A percentile compares a stretch with the other conserved stretches of the same genome.
Conservation (phyloP, 2,113 vertebrate genomes). For the Tragulus kanchil region DNA sequence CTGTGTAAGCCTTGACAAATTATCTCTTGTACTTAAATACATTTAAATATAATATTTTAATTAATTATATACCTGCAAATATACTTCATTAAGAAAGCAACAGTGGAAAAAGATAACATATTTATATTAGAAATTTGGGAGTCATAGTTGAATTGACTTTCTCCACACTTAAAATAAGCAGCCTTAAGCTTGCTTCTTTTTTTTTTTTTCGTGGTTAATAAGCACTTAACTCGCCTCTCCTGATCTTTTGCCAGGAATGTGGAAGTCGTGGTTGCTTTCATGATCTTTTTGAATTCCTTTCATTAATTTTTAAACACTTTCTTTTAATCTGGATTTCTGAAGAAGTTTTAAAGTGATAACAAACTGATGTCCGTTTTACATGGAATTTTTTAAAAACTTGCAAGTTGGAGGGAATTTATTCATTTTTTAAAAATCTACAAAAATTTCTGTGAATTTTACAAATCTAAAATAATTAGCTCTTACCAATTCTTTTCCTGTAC, state of each 20-base stretch:
- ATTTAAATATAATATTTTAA: slow-evolving; percentile 13
- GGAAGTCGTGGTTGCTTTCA: background rate
- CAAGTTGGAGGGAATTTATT: slow-evolving; percentile 7
- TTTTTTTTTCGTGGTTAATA: background rate
- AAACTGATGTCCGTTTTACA: background rate
- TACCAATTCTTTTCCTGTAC: background rate
- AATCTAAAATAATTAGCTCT: slow-evolving; percentile 38
- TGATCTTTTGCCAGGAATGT: background rate
- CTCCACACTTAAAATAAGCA: background rate
- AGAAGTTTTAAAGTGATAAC: background rate
- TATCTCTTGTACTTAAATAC: background rate
- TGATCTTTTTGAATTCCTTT: background rate
- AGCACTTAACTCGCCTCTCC: background rate
- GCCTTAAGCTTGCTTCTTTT: background rate
- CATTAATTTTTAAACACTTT: slow-evolving; percentile 34
- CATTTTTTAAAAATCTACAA: background rate
- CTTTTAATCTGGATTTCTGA: slow-evolving; percentile 22
- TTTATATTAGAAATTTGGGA: slow-evolving; percentile 12
- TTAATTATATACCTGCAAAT: slow-evolving; percentile 11
- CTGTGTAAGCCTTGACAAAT: slow-evolving; percentile 26
- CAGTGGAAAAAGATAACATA: background rate
- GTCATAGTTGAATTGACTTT: background rate
- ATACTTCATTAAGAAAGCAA: slow-evolving; percentile 39
- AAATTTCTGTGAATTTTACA: background rate
- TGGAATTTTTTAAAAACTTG: background rate